phyloP scores from a whole-genome alignment of 2,888 invertebrate genomes.

The Gymnoscelis rufifasciata region DNA sequence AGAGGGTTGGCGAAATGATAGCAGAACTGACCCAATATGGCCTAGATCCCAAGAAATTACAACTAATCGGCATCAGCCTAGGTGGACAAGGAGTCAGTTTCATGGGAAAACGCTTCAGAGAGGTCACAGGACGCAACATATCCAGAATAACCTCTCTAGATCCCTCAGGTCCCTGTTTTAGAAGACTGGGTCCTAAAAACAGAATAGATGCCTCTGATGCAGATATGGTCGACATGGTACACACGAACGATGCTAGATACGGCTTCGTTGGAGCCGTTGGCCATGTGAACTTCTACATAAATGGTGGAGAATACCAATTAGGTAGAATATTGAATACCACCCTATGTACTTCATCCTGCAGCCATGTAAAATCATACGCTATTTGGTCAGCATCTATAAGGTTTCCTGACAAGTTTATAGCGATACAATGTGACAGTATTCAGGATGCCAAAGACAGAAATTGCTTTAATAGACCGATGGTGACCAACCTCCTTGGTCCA shows the following conservation, averaged over 20 bases:
- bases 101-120: too few relatives aligned
- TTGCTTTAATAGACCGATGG: conserved; percentile 32
- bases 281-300: not conserved
- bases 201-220: conserved; percentile 1
- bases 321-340: too few relatives aligned
- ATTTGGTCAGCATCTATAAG: too few relatives aligned
- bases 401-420: too few relatives aligned
- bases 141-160: not conserved
- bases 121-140: not conserved
- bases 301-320: not conserved
- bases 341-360: too few relatives aligned
- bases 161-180: not conserved
- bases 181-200: not conserved
- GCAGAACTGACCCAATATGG: too few relatives aligned
- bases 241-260: not conserved
- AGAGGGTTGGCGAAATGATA: too few relatives aligned
- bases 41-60: too few relatives aligned
- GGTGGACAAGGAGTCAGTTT: too few relatives aligned
- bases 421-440: conserved; percentile 32
- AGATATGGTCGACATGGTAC: not conserved
- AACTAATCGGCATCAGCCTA: too few relatives aligned
- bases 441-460: conserved; percentile 31
- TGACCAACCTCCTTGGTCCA: conserved; percentile 26
- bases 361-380: too few relatives aligned
- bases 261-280: not conserved